Evolutionary conservation across 2,113 vertebrate genomes (phyloP), one percentile per base, ranked within the genome.

Genomic region (Lanius ludovicianus): DNA sequence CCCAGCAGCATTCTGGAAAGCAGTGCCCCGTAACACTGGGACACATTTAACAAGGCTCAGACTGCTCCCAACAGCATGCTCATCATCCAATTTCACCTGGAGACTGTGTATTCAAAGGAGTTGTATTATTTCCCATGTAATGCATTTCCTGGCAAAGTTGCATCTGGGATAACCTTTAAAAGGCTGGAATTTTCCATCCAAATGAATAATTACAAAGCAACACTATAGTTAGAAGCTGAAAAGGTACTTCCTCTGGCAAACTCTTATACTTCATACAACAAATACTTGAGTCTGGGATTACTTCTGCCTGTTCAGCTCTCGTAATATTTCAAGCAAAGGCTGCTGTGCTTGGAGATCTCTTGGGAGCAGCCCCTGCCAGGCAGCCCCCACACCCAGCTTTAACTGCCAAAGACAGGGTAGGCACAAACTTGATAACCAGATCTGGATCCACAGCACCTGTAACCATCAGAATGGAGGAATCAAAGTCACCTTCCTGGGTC

Each of bases 121-220:
- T 57, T 83, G 80, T 83, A 85, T 65, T 95, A 55, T 95, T 85
- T 79, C 73, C 83, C 86, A 79, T 89, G 83, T 90, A 94, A 91
- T 75, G 69, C 59, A 82, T n/a, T 92, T 87, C 83, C 83, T 96
- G 89, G 92, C 91, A 81, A 80, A 92, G 57, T 2, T 70, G 70
- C 70, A 91, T 83, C 73, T 86, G 79, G 64, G 39, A 88, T 84
- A 80, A 60, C 64, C 44, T 93, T 70, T 49, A 84, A 71, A 86
- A 81, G 65, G 12, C 73, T 60, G 79, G 79, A 93, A 68, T 84
- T 89, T 93, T 95, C 85, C 90, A 93, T 84, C 88, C 83, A 87
- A 88, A 88, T 62, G 62, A 92, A 56, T 89, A 90, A 84, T 81
- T 86, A 93, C 71, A 92, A 70, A 84, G 59, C 71, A 92, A 78